phyloP scores from a whole-genome alignment of 2,113 vertebrate species.

The Eudyptes chrysolophus region DNA sequence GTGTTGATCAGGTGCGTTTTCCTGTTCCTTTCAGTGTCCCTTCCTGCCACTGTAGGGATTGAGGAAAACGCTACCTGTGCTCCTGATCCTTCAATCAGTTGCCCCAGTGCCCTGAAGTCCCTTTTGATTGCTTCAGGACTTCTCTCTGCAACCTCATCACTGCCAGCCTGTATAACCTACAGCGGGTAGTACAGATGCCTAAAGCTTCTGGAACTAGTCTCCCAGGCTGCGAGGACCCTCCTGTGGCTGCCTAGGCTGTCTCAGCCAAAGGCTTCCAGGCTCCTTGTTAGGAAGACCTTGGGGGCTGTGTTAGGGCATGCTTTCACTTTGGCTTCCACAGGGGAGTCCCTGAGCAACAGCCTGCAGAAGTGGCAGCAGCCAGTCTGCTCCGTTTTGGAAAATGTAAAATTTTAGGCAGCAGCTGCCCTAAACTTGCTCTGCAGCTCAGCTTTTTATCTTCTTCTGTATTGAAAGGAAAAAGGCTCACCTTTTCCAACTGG shows the following conservation, averaged over 20 bases:
- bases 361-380: neutral
- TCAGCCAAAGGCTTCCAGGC: neutral
- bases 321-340: neutral
- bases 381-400: neutral
- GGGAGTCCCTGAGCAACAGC: neutral
- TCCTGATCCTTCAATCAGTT: no score
- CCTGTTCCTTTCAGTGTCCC: no score
- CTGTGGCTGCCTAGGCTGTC: neutral
- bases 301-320: neutral
- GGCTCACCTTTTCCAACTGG: neutral
- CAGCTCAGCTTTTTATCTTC: neutral
- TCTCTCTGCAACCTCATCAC: no score
- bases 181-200: neutral
- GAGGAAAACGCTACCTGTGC: no score
- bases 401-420: neutral
- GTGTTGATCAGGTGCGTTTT: no score
- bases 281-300: neutral
- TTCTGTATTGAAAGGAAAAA: neutral
- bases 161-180: no score
- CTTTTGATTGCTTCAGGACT: no score
- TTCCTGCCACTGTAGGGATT: no score
- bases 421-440: neutral
- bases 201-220: neutral
- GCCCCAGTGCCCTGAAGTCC: no score
- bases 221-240: neutral